A percentile compares a stretch with the other conserved stretches of the same genome.
phyloP scores from a whole-genome alignment of 2,113 vertebrate species.

The Peromyscus leucopus region DNA sequence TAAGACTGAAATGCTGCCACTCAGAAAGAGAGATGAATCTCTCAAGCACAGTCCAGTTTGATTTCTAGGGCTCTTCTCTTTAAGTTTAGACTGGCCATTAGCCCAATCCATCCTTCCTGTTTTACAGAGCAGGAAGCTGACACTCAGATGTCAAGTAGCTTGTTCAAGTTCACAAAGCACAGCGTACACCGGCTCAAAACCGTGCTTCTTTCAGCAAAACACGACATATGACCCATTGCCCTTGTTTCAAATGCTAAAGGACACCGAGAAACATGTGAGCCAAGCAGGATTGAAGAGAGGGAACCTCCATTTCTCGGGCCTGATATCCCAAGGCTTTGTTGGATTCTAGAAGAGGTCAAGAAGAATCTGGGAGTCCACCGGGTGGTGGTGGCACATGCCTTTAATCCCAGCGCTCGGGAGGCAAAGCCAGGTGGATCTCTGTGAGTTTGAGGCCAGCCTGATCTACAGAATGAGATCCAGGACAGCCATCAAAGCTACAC shows the following conservation, averaged over 20 bases:
- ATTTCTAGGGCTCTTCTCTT: not conserved
- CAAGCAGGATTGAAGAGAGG: not conserved
- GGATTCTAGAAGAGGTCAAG: not conserved
- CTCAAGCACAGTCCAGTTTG: not conserved
- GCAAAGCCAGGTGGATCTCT: no score
- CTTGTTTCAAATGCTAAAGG: conserved; percentile 34
- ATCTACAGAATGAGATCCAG: no score
- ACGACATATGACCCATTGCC: not conserved
- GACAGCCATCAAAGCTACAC: no score
- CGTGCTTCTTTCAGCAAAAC: not conserved
- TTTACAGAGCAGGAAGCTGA: conserved; percentile 21
- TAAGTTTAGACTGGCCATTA: not conserved
- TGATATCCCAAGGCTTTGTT: not conserved
- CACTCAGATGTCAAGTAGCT: conserved; percentile 1
- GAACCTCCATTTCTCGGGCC: not conserved
- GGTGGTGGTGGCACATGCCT: no score
- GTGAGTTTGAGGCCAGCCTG: no score
- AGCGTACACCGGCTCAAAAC: not conserved
- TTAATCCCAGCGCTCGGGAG: no score
- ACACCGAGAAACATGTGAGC: not conserved
- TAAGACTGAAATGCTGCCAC: not conserved
- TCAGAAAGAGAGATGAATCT: not conserved
- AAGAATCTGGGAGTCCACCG: not conserved
- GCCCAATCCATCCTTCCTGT: not conserved
- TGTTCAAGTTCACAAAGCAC: not conserved